These are phyloP conservation scores for Drosophila gunungcola DNA, from an alignment of 1,140 invertebrate species.

Conservation along the genomic window DNA sequence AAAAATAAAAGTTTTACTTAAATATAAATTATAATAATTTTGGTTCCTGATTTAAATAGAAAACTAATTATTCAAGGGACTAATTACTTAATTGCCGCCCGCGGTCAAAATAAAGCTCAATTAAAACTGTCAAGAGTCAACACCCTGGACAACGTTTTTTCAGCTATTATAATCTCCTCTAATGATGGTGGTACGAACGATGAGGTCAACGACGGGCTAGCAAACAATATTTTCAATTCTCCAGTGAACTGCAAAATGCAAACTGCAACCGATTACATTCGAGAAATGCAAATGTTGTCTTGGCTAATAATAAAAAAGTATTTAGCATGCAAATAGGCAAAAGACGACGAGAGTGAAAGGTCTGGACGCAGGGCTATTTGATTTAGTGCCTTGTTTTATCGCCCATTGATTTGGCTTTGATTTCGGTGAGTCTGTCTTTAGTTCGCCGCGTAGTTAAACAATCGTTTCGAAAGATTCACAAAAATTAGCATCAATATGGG, in stretches of 20 bases:
- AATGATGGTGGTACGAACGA: slow-evolving; percentile 58
- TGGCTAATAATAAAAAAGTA: slow-evolving; percentile 38
- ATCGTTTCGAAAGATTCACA: slow-evolving; percentile 58
- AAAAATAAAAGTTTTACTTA: too few species aligned
- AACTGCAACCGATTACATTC: slow-evolving; percentile 47
- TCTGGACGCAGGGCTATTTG: slow-evolving; percentile 9
- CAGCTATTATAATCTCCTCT: slow-evolving; percentile 67
- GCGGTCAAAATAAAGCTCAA: slow-evolving; percentile 11
- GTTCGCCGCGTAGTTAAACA: slow-evolving; percentile 15
- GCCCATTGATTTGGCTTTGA: slow-evolving; percentile 55
- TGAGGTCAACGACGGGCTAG: slow-evolving; percentile 14
- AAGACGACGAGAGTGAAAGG: slow-evolving; percentile 65
- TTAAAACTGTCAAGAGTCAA: slow-evolving; percentile 56
- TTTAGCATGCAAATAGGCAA: slow-evolving; percentile 72
- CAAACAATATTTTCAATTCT: slow-evolving; percentile 26
- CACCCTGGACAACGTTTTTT: slow-evolving; percentile 57
- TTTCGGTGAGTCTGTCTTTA: slow-evolving; percentile 35
- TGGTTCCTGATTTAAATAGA: too few species aligned
- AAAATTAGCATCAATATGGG: slow-evolving; percentile 69
- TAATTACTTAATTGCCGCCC: slow-evolving; percentile 36
- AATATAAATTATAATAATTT: too few species aligned
- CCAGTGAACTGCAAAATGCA: slow-evolving; percentile 56
- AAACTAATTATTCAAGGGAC: neutral
- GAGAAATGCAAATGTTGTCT: slow-evolving; percentile 54
- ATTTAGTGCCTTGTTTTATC: slow-evolving; percentile 42